These are phyloP conservation scores for Heloderma charlesbogerti DNA, from an alignment of 2,113 vertebrate species.

Conservation along the genomic window DNA sequence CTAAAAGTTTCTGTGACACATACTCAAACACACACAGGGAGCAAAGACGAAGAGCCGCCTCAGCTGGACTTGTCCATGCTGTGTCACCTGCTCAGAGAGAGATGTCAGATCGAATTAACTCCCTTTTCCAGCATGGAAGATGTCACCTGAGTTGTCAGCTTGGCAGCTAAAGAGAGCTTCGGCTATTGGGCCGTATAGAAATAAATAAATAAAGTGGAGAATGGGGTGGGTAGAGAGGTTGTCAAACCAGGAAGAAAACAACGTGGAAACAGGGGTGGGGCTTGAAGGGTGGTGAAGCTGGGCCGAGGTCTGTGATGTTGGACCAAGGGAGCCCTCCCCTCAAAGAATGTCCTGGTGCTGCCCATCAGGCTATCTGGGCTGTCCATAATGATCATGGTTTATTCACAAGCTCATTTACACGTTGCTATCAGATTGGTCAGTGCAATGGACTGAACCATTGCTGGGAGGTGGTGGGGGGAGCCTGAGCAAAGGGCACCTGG, in stretches of 20 bases:
- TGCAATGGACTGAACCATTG: constrained; percentile 30
- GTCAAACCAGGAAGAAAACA: neutral
- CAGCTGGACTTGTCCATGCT: constrained; percentile 57
- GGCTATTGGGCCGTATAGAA: no score
- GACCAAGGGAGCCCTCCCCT: accelerated
- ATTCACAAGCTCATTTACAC: neutral
- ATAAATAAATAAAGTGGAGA: no score
- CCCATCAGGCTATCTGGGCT: constrained; percentile 10
- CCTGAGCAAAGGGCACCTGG: neutral
- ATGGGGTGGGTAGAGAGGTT: neutral
- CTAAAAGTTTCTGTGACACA: constrained; percentile 47
- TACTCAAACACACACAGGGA: neutral
- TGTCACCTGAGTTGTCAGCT: accelerated
- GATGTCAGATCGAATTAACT: constrained; percentile 67
- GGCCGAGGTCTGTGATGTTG: neutral
- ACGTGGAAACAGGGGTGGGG: accelerated
- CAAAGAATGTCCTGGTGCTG: neutral
- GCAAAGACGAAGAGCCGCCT: constrained; percentile 48
- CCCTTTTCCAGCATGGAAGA: constrained; percentile 8
- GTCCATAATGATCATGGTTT: neutral
- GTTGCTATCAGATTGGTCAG: neutral
- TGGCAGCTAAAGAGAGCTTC: no score
- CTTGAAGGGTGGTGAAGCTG: neutral
- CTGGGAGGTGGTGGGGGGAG: accelerated
- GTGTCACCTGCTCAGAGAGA: constrained; percentile 50